Base-by-base conservation (phyloP, 2,797 vertebrate species). In the Sebastes baramenuke region DNA sequence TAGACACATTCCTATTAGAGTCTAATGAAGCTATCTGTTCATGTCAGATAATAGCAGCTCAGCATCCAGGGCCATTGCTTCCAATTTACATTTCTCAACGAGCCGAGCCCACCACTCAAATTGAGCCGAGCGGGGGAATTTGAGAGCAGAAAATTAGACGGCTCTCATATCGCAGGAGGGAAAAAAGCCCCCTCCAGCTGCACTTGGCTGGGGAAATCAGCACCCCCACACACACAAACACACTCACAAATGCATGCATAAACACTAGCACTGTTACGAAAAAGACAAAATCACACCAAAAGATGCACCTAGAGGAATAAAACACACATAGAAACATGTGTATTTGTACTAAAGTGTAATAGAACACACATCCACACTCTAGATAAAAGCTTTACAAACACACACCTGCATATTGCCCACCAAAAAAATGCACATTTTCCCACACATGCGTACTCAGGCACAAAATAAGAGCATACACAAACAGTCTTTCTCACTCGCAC, bases 41-140 rank as follows among this genome's bases (percentile, higher is more conserved):
- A 88, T 93, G 95, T 95, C 95, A 95, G 95, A 95, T 95, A 96
- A 96, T 96, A 94, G 92, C 92, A 90, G 93, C 93, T 95, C 90
- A 85, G 90, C 92, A 95, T 94, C 86, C 92, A 94, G 94, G 93
- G 87, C 94, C 93, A 93, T 95, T 95, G 93, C 93, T 93, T 96
- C 94, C 95, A 95, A 96, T 96, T 95, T 96, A 95, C 94, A 95
- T 95, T 95, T 96, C 93, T 95, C 94, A 96, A 95, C 93, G 93
- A 96, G 94, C 93, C 90, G 87, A 94, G 90, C 94, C 94, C 88
- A 91, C 90, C 85, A 92, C 93, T 95, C 94, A 95, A 96, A 96
- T 96, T 95, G 95, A 95, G 94, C 92, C 84, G 59, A 95, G 92
- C 92, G 55, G 81, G 90, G 93, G 93, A 96, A 96, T 95, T 95